Conservation (phyloP, 2,888 invertebrate species). For the Venustoraphidia nigricollis region DNA sequence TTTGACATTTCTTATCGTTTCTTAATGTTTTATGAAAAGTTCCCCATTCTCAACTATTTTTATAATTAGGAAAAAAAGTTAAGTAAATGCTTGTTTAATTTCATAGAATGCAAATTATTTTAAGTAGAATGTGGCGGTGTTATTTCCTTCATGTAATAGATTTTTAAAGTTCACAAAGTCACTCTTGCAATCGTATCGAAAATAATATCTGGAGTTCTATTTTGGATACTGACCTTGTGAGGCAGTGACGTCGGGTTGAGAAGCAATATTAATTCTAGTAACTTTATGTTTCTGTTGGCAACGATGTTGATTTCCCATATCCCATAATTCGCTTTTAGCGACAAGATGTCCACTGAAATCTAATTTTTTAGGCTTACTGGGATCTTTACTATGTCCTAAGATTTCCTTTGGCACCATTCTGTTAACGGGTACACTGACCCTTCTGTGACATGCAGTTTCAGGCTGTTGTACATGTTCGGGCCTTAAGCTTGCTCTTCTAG, state of each 20-base stretch:
- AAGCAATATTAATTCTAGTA: neutral
- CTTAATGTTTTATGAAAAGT: too few species aligned
- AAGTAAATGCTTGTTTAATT: too few species aligned
- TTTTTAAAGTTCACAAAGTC: too few species aligned
- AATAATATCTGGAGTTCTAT: neutral
- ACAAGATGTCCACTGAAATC: slow-evolving; percentile 28
- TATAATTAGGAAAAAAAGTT: too few species aligned
- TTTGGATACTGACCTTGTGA: neutral
- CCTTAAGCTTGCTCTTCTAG: too few species aligned
- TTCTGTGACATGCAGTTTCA: slow-evolving; percentile 16
- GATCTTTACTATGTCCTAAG: slow-evolving; percentile 21
- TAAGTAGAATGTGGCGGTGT: too few species aligned
- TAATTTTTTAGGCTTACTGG: slow-evolving; percentile 2
- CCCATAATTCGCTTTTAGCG: slow-evolving; percentile 30
- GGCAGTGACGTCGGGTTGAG: slow-evolving; percentile 2
- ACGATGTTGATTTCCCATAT: slow-evolving; percentile 26
- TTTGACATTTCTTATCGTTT: too few species aligned
- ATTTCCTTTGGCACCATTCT: slow-evolving; percentile 20
- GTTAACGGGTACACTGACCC: slow-evolving; percentile 21
- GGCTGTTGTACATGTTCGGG: too few species aligned
- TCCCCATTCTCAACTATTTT: too few species aligned
- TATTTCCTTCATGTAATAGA: too few species aligned
- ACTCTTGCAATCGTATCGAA: too few species aligned
- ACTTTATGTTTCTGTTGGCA: slow-evolving; percentile 14
- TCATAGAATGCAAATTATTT: too few species aligned